A percentile compares a stretch with the other conserved stretches of the same genome.
Evolutionary conservation across 1,140 invertebrate genomes (phyloP).

Genomic region (Pogonus chalceus): DNA sequence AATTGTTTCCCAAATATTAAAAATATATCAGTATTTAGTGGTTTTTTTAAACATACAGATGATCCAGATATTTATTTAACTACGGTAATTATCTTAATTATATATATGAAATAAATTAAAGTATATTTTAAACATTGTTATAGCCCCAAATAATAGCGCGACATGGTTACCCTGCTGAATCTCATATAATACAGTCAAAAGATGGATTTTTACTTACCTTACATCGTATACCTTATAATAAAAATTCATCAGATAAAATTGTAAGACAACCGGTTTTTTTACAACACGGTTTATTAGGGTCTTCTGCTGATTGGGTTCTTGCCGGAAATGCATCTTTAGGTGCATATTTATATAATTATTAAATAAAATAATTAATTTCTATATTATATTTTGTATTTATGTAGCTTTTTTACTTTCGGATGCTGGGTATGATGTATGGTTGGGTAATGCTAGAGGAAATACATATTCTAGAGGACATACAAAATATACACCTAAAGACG

Average conservation of each 20-base stretch:
- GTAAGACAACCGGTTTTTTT: slow-evolving; percentile 27
- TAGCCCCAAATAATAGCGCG: slow-evolving; percentile 49
- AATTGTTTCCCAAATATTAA: background rate
- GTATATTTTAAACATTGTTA: slow-evolving; percentile 15
- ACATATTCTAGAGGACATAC: slow-evolving; percentile 37
- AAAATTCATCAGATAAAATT: slow-evolving; percentile 16
- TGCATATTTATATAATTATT: no score
- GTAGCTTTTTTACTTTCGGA: slow-evolving; percentile 38
- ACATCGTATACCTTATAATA: slow-evolving; percentile 55
- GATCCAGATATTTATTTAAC: slow-evolving; percentile 35
- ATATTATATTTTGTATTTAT: no score
- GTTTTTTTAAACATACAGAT: background rate
- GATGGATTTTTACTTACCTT: slow-evolving; percentile 65
- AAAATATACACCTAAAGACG: slow-evolving; percentile 25
- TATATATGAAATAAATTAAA: background rate
- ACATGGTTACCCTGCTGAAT: slow-evolving; percentile 57
- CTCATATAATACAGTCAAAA: slow-evolving; percentile 51
- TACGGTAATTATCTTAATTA: slow-evolving; percentile 18
- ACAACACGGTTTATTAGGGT: slow-evolving; percentile 67
- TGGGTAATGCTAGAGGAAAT: slow-evolving; percentile 44
- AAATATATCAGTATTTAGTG: background rate
- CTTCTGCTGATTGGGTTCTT: slow-evolving; percentile 65
- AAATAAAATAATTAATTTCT: no score
- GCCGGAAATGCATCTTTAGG: slow-evolving; percentile 39
- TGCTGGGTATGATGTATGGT: slow-evolving; percentile 42